Evolutionary conservation across 2,797 vertebrate genomes (phyloP), one percentile per base, ranked within the genome.

Genomic region (Semaprochilodus insignis): DNA sequence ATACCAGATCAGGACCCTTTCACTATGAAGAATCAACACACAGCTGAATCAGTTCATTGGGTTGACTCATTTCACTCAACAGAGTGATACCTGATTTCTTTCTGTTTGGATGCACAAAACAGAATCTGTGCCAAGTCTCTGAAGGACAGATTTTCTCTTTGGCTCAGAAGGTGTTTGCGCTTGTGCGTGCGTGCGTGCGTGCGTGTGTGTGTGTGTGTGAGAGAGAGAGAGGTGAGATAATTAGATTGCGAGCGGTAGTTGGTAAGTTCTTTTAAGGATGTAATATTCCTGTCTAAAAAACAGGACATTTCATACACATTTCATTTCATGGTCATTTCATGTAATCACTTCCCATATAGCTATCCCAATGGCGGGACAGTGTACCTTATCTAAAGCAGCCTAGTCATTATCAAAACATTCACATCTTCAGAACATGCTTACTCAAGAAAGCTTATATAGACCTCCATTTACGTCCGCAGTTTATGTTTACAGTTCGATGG

Each of bases 111-210:
- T 66, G 81, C 81, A 57, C 66, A 63, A 74, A 81, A 60, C 79
- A 23, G 11, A 74, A 74, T 72, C 67, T 74, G 78, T 87, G 83
- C 81, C 79, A 83, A 83, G 71, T 69, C 25, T 62, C 54, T 65
- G 62, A 85, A 81, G 52, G 60, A 36, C 63, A 62, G 55, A 83
- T 88, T 86, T 88, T 88, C 85, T 86, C 87, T 84, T 88, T 88
- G 17, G 67, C 73, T 65, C 85, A 66, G 77, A 63, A 52, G 16
- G 27, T 54, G 27, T 82, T 25, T 83, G 40, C 71, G 70, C 78
- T 21, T 48, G 69, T 69, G 44, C 74, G 62, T 66, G 78, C 69
- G 78, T 57, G 74, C 36, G 21, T 77, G 72, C 55, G 74, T 48
- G 57, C 55, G 34, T 48, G 54, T 74, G 62, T 60, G 65, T 69